Evolutionary conservation across 1,140 invertebrate species (phyloP), one percentile per base, ranked within the genome.

Genomic region (Drosophila leontia): DNA sequence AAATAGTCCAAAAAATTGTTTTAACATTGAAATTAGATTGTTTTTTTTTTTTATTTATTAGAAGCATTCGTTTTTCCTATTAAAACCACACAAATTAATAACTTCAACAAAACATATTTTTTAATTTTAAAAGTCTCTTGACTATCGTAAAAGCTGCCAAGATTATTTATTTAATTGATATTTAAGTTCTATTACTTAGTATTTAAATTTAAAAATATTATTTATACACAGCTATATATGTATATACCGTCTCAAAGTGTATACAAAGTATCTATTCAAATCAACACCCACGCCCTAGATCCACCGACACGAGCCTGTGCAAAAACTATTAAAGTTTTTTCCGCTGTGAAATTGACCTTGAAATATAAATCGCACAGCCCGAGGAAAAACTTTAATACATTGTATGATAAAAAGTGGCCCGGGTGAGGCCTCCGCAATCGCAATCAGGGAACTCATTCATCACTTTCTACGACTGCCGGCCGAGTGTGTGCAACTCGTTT

Each of bases 401-500:
- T 42, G 63, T 26, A 58, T 48, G 58, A 56, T 58, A 78, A 63
- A 68, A 35, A 26, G 29, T 35, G 8, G 39, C n/a, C 17, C 29
- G 51, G 68, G 53, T 56, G 13, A 56, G 53, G 53, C 53, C 41
- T 63, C 41, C 61, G 61, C 50, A 82, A 50, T 53, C 45, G 56
- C 68, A 75, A 75, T 64, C 81, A 76, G 64, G 57, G 63, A 61
- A 50, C 23, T 39, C 61, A 87, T 87, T 72, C 71, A 80, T 86
- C 82, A 85, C 75, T 78, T 78, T 78, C 75, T 63, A 60, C 75
- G 63, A 42, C 77, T 32, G 48, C 68, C 41, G n/a, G 6, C 9
- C n/a, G 48, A 51, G 67, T 71, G 67, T 51, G 37, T 69, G 70
- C 82, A 81, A 86, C 82, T 56, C 80, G 84, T 88, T 88, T 90